A percentile compares a stretch with the other conserved stretches of the same genome.
phyloP scores from a whole-genome alignment of 1,140 invertebrate species.

The Ceratitis capitata region DNA sequence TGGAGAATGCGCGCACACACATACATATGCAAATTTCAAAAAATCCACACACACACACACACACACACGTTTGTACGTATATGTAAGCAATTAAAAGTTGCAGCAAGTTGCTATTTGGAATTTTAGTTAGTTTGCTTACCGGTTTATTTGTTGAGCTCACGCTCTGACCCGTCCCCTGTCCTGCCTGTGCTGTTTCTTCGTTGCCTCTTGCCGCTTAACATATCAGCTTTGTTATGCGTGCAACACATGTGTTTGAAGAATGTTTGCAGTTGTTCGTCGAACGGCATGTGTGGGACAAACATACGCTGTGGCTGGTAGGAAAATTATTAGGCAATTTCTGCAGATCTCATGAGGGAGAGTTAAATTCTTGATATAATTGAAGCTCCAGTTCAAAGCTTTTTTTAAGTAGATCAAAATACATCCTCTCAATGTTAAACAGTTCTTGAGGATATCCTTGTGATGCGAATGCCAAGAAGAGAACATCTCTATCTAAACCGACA shows the following conservation, averaged over 20 bases:
- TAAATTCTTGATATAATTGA: too few species aligned
- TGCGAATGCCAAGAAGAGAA: too few species aligned
- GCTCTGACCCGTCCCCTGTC: not conserved
- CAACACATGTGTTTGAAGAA: not conserved
- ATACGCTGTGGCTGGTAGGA: not conserved
- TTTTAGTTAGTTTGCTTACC: not conserved
- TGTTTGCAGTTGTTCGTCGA: slow-evolving; percentile 5
- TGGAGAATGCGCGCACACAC: not conserved
- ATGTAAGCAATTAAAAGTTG: not conserved
- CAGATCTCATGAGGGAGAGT: too few species aligned
- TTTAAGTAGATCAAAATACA: too few species aligned
- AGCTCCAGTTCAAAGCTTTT: too few species aligned
- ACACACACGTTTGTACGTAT: too few species aligned
- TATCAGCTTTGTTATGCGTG: not conserved
- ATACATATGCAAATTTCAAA: too few species aligned
- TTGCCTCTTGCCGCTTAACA: not conserved
- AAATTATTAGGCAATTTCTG: not conserved
- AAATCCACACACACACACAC: too few species aligned
- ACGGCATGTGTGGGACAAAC: not conserved
- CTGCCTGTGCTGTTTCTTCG: not conserved
- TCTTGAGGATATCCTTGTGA: too few species aligned
- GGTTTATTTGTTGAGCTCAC: not conserved
- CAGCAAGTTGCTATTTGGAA: not conserved
- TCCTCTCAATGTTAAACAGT: too few species aligned
- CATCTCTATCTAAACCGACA: too few species aligned